Base-by-base conservation (phyloP, 1,140 invertebrate genomes). In the Drosophila athabasca region DNA sequence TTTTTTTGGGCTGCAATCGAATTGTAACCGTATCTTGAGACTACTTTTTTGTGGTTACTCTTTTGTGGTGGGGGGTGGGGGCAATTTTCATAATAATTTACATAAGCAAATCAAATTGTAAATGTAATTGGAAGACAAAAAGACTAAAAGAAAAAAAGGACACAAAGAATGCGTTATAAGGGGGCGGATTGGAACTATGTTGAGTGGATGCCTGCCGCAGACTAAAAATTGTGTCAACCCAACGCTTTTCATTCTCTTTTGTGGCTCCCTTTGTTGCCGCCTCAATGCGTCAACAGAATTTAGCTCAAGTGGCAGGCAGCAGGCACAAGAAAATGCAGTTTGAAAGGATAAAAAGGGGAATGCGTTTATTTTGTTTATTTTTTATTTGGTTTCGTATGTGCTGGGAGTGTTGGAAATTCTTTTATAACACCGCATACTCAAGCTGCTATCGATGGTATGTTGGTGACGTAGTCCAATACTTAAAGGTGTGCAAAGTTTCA, bases 11-110 rank as follows among this genome's bases (percentile, higher is more conserved):
- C 74, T 88, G 80, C 82, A 87, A 88, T 88, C 82, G 83, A 87
- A 87, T 87, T 62, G 81, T 50, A 69, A 50, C 51, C n/a, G 8
- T 68, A 57, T 69, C 66, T 50, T 53, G 29, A 45, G 65, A 79
- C 66, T 13, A 11, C 35, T 3, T 39, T 5, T 39, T 74, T 85
- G 82, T 76, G 82, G 82, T 85, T 85, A 73, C 81, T 85, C 69
- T 81, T 69, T 82, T 39, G 31, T 35, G 7, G 8, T 8, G 31
- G 8, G 31, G 29, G 29, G 6, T 3, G 77, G 75, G 69, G 77
- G 82, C 69, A 85, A 85, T 85, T 85, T 85, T 87, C 60, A 87
- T 85, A 87, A 85, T 85, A 85, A 85, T 85, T 85, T 85, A 85
- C 82, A 85, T 85, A 85, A 85, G 83, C 82, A 85, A 85, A 85